Conservation (phyloP, 2,113 vertebrate species). For the Calyptommatus sinebrachiatus region DNA sequence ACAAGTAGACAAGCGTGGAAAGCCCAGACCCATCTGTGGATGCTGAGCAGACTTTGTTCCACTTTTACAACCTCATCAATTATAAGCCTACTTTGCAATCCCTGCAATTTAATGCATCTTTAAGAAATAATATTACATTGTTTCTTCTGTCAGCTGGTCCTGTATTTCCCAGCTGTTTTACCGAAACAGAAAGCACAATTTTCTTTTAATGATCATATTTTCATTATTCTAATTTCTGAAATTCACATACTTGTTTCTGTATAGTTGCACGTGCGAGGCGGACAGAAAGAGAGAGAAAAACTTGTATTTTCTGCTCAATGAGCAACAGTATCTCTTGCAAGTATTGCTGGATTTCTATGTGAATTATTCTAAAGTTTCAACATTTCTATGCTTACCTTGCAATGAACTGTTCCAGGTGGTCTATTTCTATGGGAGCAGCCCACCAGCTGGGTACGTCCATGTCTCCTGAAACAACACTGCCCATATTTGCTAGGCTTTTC, state of each 20-base stretch:
- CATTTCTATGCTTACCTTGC: too few relatives aligned
- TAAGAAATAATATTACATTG: slow-evolving; percentile 45
- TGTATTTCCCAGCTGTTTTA: slow-evolving; percentile 20
- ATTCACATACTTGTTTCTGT: not conserved
- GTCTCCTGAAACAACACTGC: too few relatives aligned
- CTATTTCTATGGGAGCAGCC: too few relatives aligned
- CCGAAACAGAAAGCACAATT: slow-evolving; percentile 29
- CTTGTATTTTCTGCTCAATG: slow-evolving; percentile 10
- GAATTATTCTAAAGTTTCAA: too few relatives aligned
- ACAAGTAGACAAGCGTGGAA: slow-evolving; percentile 41
- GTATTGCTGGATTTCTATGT: not conserved
- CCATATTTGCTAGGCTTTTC: too few relatives aligned
- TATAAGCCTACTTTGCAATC: slow-evolving; percentile 61
- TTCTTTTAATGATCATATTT: slow-evolving; percentile 34
- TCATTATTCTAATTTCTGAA: not conserved
- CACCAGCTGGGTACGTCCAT: too few relatives aligned
- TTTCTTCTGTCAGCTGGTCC: slow-evolving; percentile 16
- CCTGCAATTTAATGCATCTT: slow-evolving; percentile 56
- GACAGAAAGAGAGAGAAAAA: not conserved
- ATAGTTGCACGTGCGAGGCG: not conserved
- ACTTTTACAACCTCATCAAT: slow-evolving; percentile 53
- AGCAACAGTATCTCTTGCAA: slow-evolving; percentile 21
- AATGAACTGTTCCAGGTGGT: too few relatives aligned
- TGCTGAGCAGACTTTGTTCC: slow-evolving; percentile 56
- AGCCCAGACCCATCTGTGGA: slow-evolving; percentile 55